Evolutionary conservation across 2,797 vertebrate species (phyloP).

Genomic region (Acanthornis magna): DNA sequence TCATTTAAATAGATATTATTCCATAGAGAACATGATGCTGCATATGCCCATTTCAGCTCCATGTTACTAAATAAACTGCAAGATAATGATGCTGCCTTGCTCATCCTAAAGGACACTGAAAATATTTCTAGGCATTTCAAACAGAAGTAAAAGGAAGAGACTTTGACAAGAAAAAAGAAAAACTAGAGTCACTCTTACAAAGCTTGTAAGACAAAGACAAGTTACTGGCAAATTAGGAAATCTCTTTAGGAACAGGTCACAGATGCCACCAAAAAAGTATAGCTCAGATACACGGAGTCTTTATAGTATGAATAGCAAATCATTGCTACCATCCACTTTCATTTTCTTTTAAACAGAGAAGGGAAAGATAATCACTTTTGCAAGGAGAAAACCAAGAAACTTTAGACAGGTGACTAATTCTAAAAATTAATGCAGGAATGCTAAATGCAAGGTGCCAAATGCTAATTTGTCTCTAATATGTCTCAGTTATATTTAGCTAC

Average conservation of each 20-base stretch:
- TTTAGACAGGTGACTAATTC: neutral
- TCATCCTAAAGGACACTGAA: constrained; percentile 37
- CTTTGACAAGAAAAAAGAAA: neutral
- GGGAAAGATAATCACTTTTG: neutral
- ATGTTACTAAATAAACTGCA: constrained; percentile 59
- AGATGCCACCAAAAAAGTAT: neutral
- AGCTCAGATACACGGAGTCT: neutral
- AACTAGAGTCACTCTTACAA: neutral
- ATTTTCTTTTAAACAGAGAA: neutral
- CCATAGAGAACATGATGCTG: constrained; percentile 51
- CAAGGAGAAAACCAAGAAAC: neutral
- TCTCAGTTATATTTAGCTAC: neutral
- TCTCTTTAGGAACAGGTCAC: neutral
- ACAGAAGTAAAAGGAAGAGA: neutral
- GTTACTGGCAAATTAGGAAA: neutral
- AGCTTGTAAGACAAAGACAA: constrained; percentile 4
- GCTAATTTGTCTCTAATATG: neutral
- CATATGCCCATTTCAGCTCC: constrained; percentile 42
- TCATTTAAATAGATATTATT: constrained; percentile 58
- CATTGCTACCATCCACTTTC: neutral
- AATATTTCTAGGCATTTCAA: constrained; percentile 19
- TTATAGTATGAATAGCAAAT: neutral
- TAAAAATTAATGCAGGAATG: neutral
- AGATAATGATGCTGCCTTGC: constrained; percentile 14
- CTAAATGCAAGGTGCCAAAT: neutral